phyloP scores from a whole-genome alignment of 2,113 vertebrate species.

The Alethe diademata region DNA sequence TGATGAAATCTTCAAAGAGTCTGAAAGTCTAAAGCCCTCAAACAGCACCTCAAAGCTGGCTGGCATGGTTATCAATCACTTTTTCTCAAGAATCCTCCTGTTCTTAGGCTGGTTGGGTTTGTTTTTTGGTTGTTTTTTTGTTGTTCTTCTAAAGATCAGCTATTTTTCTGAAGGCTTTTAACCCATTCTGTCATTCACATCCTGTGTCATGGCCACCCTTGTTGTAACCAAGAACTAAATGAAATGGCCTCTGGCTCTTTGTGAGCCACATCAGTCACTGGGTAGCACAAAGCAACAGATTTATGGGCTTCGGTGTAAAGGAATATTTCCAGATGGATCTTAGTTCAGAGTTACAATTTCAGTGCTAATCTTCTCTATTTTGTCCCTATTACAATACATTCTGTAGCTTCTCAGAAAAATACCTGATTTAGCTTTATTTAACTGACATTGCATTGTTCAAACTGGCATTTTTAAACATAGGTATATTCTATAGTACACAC shows the following conservation, averaged over 20 bases:
- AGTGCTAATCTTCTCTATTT: background rate
- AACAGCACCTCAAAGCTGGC: background rate
- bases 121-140: background rate
- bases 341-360: background rate
- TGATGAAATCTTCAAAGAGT: background rate
- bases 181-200: background rate
- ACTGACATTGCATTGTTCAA: background rate
- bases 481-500: background rate
- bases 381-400: background rate
- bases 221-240: background rate
- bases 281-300: background rate
- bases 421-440: background rate
- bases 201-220: background rate
- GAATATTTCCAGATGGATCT: background rate
- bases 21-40: slow-evolving; percentile 14
- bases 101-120: background rate
- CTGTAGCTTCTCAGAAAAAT: slow-evolving; percentile 4
- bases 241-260: background rate
- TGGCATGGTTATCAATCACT: slow-evolving; percentile 47
- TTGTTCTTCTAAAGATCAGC: background rate
- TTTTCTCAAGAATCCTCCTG: background rate
- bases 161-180: slow-evolving; percentile 37
- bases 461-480: background rate
- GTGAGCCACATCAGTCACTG: background rate
- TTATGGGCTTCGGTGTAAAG: background rate